Percentiles rank a stretch among this genome's conserved stretches.
phyloP scores from a whole-genome alignment of 2,797 vertebrate genomes.

The Myiothlypis coronata region DNA sequence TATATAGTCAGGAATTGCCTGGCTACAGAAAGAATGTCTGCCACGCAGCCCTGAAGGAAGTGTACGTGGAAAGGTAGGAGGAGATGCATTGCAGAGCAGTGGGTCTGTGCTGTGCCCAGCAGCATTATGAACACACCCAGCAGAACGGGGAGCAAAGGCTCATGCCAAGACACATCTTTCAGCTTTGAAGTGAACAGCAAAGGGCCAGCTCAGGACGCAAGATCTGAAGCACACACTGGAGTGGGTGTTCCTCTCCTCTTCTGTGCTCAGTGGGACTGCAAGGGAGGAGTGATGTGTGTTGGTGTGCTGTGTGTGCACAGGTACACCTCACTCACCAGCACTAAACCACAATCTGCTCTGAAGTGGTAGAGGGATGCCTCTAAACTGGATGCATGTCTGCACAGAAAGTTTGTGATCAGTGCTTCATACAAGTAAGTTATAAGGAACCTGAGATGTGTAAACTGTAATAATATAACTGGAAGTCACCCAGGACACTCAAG shows the following conservation, averaged over 20 bases:
- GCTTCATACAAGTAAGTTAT: neutral
- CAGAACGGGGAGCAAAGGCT: neutral
- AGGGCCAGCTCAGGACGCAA: neutral
- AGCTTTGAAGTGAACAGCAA: neutral
- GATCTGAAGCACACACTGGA: neutral
- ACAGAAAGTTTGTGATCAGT: neutral
- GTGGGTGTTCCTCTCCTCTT: neutral
- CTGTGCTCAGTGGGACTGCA: neutral
- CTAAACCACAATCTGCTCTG: neutral
- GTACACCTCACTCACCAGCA: neutral
- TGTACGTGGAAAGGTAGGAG: neutral
- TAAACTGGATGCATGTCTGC: neutral
- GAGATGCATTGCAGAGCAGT: neutral
- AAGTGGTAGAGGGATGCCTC: neutral
- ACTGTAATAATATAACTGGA: conserved; percentile 17
- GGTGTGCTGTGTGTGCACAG: accelerated
- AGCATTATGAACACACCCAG: neutral
- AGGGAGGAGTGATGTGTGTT: neutral
- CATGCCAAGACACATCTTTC: neutral
- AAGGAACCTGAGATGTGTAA: neutral
- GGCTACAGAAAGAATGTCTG: neutral
- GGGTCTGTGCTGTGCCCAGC: neutral
- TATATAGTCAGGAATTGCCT: neutral
- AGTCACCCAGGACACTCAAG: neutral
- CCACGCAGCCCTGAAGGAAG: neutral